A percentile compares a stretch with the other conserved stretches of the same genome.
phyloP scores from a whole-genome alignment of 2,113 vertebrate genomes.

The Mus pahari region DNA sequence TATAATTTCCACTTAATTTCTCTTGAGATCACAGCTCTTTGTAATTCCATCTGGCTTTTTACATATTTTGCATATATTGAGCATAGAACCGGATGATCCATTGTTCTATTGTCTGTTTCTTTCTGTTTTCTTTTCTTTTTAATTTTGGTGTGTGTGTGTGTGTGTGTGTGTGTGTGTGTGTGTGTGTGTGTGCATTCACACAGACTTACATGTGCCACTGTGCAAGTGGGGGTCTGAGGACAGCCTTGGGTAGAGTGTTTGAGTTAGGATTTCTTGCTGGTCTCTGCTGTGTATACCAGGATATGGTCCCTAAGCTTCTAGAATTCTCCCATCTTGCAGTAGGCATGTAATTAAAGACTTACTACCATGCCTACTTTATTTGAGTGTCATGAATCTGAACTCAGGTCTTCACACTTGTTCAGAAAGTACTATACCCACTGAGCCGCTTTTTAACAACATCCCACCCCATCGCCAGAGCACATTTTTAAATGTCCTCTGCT shows the following conservation, averaged over 20 bases:
- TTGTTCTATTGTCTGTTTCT: background rate
- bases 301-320: background rate
- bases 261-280: background rate
- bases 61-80: background rate
- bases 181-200: background rate
- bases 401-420: background rate
- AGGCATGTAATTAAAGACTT: background rate
- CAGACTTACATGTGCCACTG: background rate
- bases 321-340: background rate
- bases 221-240: too few relatives aligned
- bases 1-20: slow-evolving; percentile 13
- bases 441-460: background rate
- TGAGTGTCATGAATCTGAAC: background rate
- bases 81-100: background rate
- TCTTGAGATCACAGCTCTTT: background rate
- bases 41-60: background rate
- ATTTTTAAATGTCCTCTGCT: slow-evolving; percentile 1
- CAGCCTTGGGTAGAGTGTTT: background rate
- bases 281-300: background rate
- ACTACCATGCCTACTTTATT: background rate
- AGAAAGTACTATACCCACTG: background rate
- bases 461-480: background rate
- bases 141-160: background rate
- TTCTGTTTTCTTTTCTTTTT: background rate
- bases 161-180: background rate